These are phyloP conservation scores for Philotrypesis tridentata DNA, from an alignment of 1,140 invertebrate species.

Conservation along the genomic window DNA sequence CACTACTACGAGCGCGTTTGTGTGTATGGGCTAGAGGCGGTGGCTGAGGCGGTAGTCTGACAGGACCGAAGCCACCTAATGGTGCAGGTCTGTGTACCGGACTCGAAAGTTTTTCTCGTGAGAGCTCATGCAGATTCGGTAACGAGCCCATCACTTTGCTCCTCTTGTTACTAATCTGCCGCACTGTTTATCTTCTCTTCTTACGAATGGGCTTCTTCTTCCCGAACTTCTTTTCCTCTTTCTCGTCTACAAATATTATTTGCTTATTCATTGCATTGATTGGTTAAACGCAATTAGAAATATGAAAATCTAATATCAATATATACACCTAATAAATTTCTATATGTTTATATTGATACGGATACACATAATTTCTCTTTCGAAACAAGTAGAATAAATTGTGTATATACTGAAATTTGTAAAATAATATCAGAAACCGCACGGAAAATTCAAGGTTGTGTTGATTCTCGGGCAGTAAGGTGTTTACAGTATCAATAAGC, in stretches of 20 bases:
- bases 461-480: no score
- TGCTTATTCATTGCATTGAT: not conserved
- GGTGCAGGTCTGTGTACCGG: constrained; percentile 63
- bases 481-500: no score
- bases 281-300: no score
- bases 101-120: constrained; percentile 67
- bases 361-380: no score
- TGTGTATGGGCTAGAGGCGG: constrained; percentile 62
- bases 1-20: constrained; percentile 64
- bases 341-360: no score
- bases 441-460: no score
- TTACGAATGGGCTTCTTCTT: not conserved
- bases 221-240: not conserved
- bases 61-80: constrained; percentile 58
- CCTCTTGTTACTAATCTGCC: not conserved
- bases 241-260: not conserved
- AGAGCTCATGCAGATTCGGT: constrained; percentile 78
- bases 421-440: no score
- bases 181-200: not conserved
- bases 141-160: constrained; percentile 74
- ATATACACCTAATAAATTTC: no score
- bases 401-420: no score
- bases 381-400: no score
- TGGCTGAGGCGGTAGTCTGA: constrained; percentile 60
- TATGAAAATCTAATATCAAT: no score